Base-by-base conservation (phyloP, 1,140 invertebrate genomes). In the Hylaeus volcanicus region DNA sequence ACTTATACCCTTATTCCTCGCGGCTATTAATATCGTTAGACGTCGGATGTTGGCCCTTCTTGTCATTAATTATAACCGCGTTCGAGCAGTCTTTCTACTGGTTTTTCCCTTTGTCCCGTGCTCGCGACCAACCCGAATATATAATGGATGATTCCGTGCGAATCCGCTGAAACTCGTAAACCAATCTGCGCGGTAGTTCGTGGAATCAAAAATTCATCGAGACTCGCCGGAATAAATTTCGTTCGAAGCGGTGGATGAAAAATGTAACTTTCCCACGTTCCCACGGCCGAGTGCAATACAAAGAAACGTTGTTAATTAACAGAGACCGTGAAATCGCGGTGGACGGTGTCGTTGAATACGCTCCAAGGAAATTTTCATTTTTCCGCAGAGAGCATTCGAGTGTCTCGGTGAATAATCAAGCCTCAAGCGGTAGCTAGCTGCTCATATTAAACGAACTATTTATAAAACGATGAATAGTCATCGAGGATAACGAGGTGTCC, bases 61-160 rank as follows among this genome's bases (percentile, higher is more conserved):
- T 79, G 81, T 72, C 84, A 86, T 86, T 85, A 86, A 86, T 86
- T 86, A 86, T 82, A 26, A 85, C 79, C 72, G 72, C 79, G 83
- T 79, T 65, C 53, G 71, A 56, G 61, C 39, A 56, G 70, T 79
- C 77, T 66, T 79, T 66, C 77, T 53, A 39, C 48, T 65, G 48
- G 71, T 74, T 79, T 71, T 74, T 74, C 60, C 11, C 26, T 55
- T 61, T 74, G 51, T 79, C 65, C 60, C 1, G 43, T 11, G 56
- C 41, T 56, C 43, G n/a, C 43, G 5, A 60, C 5, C 55, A 9
- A 64, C 26, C 9, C 0, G 39, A 65, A 72, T 64, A 64, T 45
- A 79, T 73, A 72, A 73, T 48, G 41, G 45, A 79, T 64, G 9
- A 79, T 64, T 53, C n/a, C 9, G 11, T 5, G 12, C 74, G 74